Base-by-base conservation (phyloP, 2,888 invertebrate species). In the Iphiclides podalirius region DNA sequence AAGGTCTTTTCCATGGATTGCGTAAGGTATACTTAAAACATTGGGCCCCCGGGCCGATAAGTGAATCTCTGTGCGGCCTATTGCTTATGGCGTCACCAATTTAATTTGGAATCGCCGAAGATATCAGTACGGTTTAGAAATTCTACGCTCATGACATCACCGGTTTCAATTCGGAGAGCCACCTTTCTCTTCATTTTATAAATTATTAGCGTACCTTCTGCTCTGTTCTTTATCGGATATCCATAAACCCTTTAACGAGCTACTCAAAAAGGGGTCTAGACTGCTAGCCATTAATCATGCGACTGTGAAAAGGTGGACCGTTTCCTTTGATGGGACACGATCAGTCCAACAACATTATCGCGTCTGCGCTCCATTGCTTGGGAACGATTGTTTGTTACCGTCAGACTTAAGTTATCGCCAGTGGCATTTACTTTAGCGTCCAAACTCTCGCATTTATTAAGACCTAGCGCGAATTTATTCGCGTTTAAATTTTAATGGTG, bases 241-340 rank as follows among this genome's bases (percentile, higher is more conserved):
- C 14, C n/a, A 36, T 41, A 36, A 47, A 47, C 36, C 47, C 41
- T 37, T 41, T 14, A 36, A 20, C 17, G 13, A 14, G 12, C 2
- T 9, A 3, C 16, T 28, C 6, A 41, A 47, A 47, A 47, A 41
- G 35, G 28, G 40, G 41, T 47, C 47, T 47, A 41, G 47, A 28
- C 47, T 41, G 8, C 1, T 14, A 0, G 23, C 14, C 28, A 47
- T 47, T 42, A 37, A 47, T 47, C 47, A 47, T 47, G 14, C 20
- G 7, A 41, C 35, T 47, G 39, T 47, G 40, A 47, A 47, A 36
- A 37, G 20, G 31, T 31, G 31, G 14, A 17, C 40, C 47, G 34
- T 47, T 47, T 36, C 11, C 8, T 9, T 35, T 47, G 41, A 47
- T 42, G 13, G 28, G 23, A 42, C 17, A 40, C 34, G n/a, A 47